Evolutionary conservation across 2,113 vertebrate species (phyloP), one percentile per base, ranked within the genome.

Genomic region (Anoura caudifer): DNA sequence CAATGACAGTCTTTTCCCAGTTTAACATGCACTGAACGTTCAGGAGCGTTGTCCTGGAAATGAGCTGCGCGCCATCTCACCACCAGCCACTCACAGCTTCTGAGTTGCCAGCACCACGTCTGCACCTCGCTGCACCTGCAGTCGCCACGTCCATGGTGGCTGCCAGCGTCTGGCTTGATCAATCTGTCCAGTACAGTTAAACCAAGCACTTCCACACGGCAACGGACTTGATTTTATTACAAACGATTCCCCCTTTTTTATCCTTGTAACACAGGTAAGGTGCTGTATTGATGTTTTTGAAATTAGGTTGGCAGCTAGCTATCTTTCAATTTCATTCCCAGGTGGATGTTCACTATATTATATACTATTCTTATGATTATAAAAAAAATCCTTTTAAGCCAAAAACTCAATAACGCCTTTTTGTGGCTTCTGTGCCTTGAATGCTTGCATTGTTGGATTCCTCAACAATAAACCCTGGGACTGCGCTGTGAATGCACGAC

Each of bases 241-340:
- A n/a, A 28, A 65, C 6, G 15, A 56, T 13, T 73, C n/a, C 52
- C 28, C 56, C 80, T 91, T 65, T 73, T 59, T 59, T 84, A 81
- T 43, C 16, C 76, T 59, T 91, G 69, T 33, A 59, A 52, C 54
- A 80, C 7, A 89, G n/a, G 24, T 86, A 91, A 79, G 50, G 59
- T 24, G 59, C 10, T 52, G 33, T 4, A 65, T 0, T 19, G 14
- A 70, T 91, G 22, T n/a, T 41, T 81, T 54, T 87, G 20, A 94
- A 94, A 94, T 95, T 20, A 85, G 24, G 52, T 13, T 47, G 10
- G 52, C 17, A 80, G 69, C 45, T 1, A 36, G 11, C 91, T 50
- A 38, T 59, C 45, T 73, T 63, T 84, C 65, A 76, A 87, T 50
- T 90, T 88, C 41, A 79, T 47, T 80, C 88, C 33, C 63, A 28